Evolutionary conservation across 2,113 vertebrate species (phyloP).

Genomic region (Xiphophorus couchianus): DNA sequence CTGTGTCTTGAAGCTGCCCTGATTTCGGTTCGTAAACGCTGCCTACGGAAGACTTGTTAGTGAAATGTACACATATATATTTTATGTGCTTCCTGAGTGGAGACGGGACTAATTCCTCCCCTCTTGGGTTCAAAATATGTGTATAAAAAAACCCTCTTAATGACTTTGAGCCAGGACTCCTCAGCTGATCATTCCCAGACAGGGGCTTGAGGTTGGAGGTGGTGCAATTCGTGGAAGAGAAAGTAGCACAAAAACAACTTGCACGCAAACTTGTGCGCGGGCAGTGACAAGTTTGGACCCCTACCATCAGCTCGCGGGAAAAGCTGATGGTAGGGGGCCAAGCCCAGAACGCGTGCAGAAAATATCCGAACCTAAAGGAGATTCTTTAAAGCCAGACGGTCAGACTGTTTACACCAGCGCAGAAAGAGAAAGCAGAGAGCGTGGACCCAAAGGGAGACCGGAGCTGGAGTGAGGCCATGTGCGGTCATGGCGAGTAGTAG

Average conservation of each 20-base stretch:
- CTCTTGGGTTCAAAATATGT: conserved; percentile 32
- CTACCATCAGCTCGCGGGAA: no score
- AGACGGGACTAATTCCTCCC: conserved; percentile 33
- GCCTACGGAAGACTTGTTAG: conserved; percentile 1
- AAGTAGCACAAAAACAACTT: conserved; percentile 40
- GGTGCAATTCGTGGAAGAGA: conserved; percentile 44
- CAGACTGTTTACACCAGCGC: conserved; percentile 70
- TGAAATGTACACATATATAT: conserved; percentile 30
- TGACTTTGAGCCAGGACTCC: conserved; percentile 33
- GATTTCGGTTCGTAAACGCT: conserved; percentile 21
- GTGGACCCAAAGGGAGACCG: conserved; percentile 48
- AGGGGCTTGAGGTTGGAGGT: conserved; percentile 36
- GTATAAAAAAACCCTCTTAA: conserved; percentile 19
- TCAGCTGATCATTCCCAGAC: conserved; percentile 61
- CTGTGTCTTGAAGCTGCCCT: conserved; percentile 9
- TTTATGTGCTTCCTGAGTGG: conserved; percentile 32
- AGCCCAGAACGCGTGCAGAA: conserved; percentile 42
- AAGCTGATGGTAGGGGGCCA: conserved; percentile 13
- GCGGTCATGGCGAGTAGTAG: conserved; percentile 68
- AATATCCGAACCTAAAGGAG: conserved; percentile 38
- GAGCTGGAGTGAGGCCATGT: conserved; percentile 59
- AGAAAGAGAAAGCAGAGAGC: conserved; percentile 43
- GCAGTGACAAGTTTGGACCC: neutral
- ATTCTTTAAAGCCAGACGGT: conserved; percentile 45
- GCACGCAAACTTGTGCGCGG: neutral